Conservation (phyloP, 2,113 vertebrate genomes). For the Setophaga petechia region DNA sequence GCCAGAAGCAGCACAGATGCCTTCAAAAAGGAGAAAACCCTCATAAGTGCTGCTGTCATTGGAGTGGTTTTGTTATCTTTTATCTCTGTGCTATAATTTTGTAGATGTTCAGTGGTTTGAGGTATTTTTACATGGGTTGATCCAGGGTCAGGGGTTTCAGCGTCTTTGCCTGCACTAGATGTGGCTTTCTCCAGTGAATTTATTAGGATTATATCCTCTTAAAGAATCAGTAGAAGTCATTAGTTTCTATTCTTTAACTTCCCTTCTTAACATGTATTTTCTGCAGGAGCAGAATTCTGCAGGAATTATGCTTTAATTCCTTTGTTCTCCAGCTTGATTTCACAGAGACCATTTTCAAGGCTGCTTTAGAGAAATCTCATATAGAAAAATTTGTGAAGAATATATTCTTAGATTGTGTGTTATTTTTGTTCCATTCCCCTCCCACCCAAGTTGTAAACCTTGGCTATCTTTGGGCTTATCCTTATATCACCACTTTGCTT, state of each 20-base stretch:
- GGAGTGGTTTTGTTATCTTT: neutral
- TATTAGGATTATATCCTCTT: neutral
- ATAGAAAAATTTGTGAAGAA: neutral
- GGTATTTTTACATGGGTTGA: neutral
- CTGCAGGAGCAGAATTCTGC: neutral
- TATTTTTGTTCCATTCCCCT: neutral
- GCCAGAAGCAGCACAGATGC: neutral
- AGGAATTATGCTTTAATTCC: neutral
- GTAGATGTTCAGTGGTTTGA: neutral
- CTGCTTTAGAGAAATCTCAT: neutral
- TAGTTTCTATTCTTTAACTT: neutral
- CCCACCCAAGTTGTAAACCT: neutral
- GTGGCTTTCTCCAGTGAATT: neutral
- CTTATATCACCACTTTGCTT: neutral
- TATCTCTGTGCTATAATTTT: neutral
- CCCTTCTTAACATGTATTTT: neutral
- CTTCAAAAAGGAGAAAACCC: neutral
- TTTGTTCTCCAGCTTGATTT: neutral
- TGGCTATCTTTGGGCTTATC: neutral
- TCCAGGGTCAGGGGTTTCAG: neutral
- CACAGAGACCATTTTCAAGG: neutral
- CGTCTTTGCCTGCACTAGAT: neutral
- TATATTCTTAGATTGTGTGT: neutral
- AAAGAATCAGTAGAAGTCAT: neutral
- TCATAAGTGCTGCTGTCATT: rapidly evolving